phyloP scores from a whole-genome alignment of 64 coral and sea anemone species.

The Trachythela sp. region DNA sequence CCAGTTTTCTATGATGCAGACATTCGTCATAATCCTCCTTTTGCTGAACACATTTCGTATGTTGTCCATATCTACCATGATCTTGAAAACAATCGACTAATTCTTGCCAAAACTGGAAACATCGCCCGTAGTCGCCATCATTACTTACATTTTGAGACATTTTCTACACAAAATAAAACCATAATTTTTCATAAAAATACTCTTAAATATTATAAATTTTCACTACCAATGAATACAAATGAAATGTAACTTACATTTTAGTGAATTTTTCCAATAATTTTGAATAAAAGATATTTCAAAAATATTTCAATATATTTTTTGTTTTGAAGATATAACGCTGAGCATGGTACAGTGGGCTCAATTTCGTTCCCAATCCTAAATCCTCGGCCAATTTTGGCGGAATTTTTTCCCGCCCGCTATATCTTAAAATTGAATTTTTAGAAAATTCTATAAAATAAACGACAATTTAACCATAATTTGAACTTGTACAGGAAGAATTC shows the following conservation, averaged over 20 bases:
- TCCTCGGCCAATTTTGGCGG: neutral
- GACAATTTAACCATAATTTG: neutral
- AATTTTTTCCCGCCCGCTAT: neutral
- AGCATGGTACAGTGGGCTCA: neutral
- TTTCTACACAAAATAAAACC: neutral
- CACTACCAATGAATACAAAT: neutral
- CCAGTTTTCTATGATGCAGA: slow-evolving; percentile 19
- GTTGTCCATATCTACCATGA: neutral
- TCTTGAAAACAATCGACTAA: neutral
- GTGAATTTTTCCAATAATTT: neutral
- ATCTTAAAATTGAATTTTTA: neutral
- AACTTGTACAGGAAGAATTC: neutral
- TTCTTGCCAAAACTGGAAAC: neutral
- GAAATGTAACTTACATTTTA: neutral
- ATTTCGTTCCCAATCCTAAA: neutral
- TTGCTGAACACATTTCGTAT: neutral
- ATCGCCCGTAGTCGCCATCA: neutral
- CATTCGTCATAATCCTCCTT: slow-evolving; percentile 7
- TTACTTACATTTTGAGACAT: neutral
- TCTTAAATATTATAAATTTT: neutral
- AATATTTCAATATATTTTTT: neutral
- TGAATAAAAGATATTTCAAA: neutral
- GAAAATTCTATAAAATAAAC: no score
- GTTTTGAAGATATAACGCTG: neutral
- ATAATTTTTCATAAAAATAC: neutral